Evolutionary conservation across 2,888 invertebrate species (phyloP), one percentile per base, ranked within the genome.

Genomic region (Phortica okadai): DNA sequence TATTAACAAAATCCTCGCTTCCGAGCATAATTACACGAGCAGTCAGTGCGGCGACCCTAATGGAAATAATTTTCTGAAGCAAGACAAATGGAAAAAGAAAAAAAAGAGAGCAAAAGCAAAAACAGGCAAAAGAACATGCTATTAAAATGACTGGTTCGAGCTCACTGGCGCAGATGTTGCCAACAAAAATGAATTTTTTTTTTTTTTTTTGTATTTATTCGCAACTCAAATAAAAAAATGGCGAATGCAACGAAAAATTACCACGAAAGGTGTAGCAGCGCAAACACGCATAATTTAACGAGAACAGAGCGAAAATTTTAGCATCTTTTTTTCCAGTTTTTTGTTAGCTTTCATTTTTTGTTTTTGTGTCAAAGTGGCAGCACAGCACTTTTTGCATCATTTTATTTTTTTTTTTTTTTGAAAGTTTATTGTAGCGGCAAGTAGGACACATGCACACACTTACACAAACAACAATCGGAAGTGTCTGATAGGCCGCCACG

Each of bases 211-310:
- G 33, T 33, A 33, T 33, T 33, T 33, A 33, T 50, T 50, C 8
- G 50, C 50, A 50, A 8, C 14, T 50, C 14, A 50, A 50, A 50
- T 50, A 3, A 62, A 62, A 62, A 21, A 21, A 25, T 62, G 10
- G 25, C 16, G 25, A 62, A 62, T 16, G 25, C 25, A 62, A 21
- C 62, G 3, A 62, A 62, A 25, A 62, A 62, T 62, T 62, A 62
- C 62, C 25, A 62, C 16, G 59, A 16, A 62, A 25, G 62, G 69
- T 69, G 69, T 45, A 69, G 21, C 21, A 44, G 69, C 50, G 44
- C 50, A 16, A 45, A 21, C 41, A 69, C 69, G 69, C 69, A 69
- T 69, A 69, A 69, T 69, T 69, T 69, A 69, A 45, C 69, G 69
- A 45, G 45, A 16, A n/a, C 50, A 45, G 69, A 45, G 16, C 10